Conservation (phyloP, 2,113 vertebrate species). For the Phylloscopus trochiloides region DNA sequence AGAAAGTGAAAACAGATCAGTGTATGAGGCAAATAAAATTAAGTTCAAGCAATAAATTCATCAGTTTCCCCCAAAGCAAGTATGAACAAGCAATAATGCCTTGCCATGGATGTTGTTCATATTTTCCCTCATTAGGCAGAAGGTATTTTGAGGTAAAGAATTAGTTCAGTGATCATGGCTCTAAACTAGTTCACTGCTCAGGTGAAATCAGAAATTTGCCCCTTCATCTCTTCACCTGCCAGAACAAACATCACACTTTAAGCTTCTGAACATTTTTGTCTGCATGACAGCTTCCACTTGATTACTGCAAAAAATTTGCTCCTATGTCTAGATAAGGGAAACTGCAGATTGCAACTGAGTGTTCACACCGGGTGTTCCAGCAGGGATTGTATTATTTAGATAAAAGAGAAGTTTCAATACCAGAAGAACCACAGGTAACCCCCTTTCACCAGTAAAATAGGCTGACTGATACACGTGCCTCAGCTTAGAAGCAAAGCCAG, state of each 20-base stretch:
- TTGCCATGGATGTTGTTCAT: neutral
- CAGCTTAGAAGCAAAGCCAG: neutral
- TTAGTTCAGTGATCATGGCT: neutral
- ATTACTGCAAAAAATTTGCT: neutral
- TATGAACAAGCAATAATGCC: neutral
- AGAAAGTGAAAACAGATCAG: neutral
- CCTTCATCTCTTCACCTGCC: neutral
- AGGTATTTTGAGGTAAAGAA: neutral
- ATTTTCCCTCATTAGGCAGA: neutral
- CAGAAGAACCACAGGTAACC: neutral
- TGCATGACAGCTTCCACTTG: neutral
- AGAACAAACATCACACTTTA: neutral
- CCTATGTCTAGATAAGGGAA: neutral
- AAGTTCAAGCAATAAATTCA: neutral
- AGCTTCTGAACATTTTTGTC: neutral
- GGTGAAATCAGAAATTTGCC: neutral
- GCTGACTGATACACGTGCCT: neutral
- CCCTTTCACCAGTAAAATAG: rapidly evolving
- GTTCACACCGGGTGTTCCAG: neutral
- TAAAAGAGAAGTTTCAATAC: neutral
- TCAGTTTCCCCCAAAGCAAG: neutral
- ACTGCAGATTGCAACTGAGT: neutral
- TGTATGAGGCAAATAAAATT: neutral
- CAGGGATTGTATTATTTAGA: neutral
- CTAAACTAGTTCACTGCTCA: neutral